Evolutionary conservation across 2,888 invertebrate species (phyloP).

Genomic region (Monopis laevigella): DNA sequence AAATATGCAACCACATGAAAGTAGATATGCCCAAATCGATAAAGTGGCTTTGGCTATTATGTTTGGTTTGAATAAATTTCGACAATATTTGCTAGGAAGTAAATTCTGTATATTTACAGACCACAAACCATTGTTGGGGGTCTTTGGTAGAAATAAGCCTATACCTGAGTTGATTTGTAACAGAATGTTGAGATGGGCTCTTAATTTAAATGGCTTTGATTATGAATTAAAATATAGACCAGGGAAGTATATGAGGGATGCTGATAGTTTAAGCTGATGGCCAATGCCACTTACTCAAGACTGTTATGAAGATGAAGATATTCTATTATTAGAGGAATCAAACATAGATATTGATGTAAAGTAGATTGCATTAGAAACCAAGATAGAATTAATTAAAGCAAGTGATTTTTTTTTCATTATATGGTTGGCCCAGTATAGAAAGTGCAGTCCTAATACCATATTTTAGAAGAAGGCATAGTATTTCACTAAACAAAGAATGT

Average conservation of each 20-base stretch:
- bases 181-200: constrained; percentile 20
- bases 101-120: constrained; percentile 18
- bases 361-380: constrained; percentile 8
- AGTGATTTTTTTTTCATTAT: constrained; percentile 8
- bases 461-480: not conserved
- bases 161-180: constrained; percentile 19
- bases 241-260: constrained; percentile 3
- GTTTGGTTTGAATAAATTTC: constrained; percentile 20
- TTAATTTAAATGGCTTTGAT: constrained; percentile 15
- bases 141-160: constrained; percentile 15
- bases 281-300: not conserved
- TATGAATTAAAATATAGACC: constrained; percentile 9
- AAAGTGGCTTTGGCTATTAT: constrained; percentile 20
- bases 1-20: constrained; percentile 18
- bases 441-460: not conserved
- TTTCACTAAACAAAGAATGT: constrained; percentile 13
- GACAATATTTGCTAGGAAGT: constrained; percentile 17
- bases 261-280: constrained; percentile 7
- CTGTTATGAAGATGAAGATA: not conserved
- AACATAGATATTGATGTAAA: not conserved
- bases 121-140: constrained; percentile 18
- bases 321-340: constrained; percentile 8
- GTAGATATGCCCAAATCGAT: constrained; percentile 18
- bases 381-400: constrained; percentile 3
- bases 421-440: constrained; percentile 4